These are phyloP conservation scores for Hyperoplus lanceolatus DNA, from an alignment of 2,797 vertebrate species.

Conservation along the genomic window DNA sequence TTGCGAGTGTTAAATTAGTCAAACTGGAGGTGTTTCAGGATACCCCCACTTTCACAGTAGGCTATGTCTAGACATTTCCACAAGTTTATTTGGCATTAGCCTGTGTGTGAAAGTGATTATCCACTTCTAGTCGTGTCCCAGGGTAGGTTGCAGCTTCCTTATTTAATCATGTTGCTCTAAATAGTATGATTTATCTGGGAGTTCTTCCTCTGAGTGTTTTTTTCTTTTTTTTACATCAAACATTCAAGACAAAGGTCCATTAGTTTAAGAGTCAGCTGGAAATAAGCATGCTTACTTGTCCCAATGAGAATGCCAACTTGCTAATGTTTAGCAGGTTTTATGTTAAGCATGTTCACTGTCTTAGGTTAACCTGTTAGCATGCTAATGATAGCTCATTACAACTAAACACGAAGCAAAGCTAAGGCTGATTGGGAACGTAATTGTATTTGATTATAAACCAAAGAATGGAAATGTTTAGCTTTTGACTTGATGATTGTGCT, in stretches of 20 bases:
- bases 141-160: constrained; percentile 60
- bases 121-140: constrained; percentile 61
- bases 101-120: constrained; percentile 68
- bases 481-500: not conserved
- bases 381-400: not conserved
- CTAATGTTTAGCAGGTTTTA: not conserved
- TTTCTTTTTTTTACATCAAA: constrained; percentile 57
- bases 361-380: not conserved
- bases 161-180: constrained; percentile 75
- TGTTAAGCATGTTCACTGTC: not conserved
- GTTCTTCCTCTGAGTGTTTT: constrained; percentile 62
- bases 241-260: constrained; percentile 47
- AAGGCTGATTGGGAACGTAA: not conserved
- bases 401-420: not conserved
- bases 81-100: constrained; percentile 54
- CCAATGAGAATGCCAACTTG: not conserved
- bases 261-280: not conserved
- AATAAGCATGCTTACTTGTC: not conserved
- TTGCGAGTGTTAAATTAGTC: constrained; percentile 28
- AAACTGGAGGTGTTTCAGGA: constrained; percentile 37
- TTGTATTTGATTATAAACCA: constrained; percentile 2
- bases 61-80: constrained; percentile 32
- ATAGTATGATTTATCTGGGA: constrained; percentile 61
- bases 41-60: constrained; percentile 28
- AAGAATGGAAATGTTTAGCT: not conserved